These are phyloP conservation scores for Protaetia brevitarsis DNA, from an alignment of 1,140 invertebrate genomes.

Conservation along the genomic window DNA sequence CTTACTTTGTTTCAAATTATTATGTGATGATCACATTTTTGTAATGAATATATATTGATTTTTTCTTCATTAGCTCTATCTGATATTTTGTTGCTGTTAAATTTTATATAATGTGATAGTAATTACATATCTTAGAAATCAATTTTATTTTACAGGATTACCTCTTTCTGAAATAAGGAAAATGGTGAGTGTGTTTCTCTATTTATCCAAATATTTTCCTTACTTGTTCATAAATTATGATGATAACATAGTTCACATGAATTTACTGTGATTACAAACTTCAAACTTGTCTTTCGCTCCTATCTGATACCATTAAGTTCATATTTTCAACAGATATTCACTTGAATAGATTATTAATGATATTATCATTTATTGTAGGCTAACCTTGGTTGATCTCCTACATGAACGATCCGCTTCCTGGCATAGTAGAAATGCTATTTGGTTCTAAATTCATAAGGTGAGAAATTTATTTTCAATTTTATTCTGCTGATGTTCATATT, in stretches of 20 bases:
- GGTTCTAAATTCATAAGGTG: no score
- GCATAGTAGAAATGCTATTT: no score
- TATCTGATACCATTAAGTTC: not conserved
- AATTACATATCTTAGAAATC: not conserved
- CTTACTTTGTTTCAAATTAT: constrained; percentile 19
- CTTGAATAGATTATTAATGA: no score
- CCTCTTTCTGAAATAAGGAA: not conserved
- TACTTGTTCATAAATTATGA: not conserved
- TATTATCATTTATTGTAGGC: no score
- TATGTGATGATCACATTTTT: constrained; percentile 13
- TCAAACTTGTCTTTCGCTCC: constrained; percentile 17
- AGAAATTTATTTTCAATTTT: not conserved
- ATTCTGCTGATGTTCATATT: not conserved
- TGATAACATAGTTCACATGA: constrained; percentile 21
- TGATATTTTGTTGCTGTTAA: not conserved
- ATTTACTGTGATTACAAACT: constrained; percentile 3
- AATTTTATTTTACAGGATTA: constrained; percentile 13
- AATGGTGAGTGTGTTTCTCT: not conserved
- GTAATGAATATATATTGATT: constrained; percentile 5
- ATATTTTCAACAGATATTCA: no score
- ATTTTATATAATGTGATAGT: not conserved
- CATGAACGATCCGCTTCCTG: no score
- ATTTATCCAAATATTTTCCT: not conserved
- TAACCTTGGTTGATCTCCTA: no score
- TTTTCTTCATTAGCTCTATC: constrained; percentile 23